Evolutionary conservation across 2,113 vertebrate genomes (phyloP), one percentile per base, ranked within the genome.

Genomic region (Dipodomys stephensi): DNA sequence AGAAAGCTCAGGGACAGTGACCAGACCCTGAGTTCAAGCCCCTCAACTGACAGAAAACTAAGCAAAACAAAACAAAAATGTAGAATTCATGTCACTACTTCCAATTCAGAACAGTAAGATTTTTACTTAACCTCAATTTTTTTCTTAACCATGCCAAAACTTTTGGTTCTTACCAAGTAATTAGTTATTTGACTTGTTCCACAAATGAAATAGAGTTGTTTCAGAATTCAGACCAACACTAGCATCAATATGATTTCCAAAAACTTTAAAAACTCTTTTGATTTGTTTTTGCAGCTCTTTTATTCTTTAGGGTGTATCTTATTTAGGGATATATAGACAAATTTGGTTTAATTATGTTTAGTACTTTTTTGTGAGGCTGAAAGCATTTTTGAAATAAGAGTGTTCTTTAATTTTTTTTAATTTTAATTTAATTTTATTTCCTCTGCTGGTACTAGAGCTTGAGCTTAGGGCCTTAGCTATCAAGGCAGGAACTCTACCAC

Each of bases 101-200:
- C n/a, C 30, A 92, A 9, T 84, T 94, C 78, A 88, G 25, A 92
- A n/a, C 32, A 18, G 65, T 7, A 71, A 39, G 19, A 30, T 77
- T 96, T 91, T 94, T 74, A 89, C 76, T 90, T 62, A 53, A 78
- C 67, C 28, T 85, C 19, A 83, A 2, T 44, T 82, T 91, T 96
- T 95, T 65, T 96, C 44, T 88, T 46, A 93, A 60, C 28, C 18
- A 16, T 79, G 28, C 30, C 72, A 19, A 69, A 74, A 94, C 73
- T 79, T 94, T 91, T 12, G 12, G 4, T 87, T 88, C 30, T 88
- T 16, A 71, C 10, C 3, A 83, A 93, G 80, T 90, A 82, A 74
- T 92, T 92, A 79, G 8, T 93, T 15, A 39, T 25, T 89, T 93
- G 65, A 73, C 86, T 94, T 90, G 46, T 74, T 67, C 20, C 7